Conservation (phyloP, 2,888 invertebrate genomes). For the Cetonia aurata region DNA sequence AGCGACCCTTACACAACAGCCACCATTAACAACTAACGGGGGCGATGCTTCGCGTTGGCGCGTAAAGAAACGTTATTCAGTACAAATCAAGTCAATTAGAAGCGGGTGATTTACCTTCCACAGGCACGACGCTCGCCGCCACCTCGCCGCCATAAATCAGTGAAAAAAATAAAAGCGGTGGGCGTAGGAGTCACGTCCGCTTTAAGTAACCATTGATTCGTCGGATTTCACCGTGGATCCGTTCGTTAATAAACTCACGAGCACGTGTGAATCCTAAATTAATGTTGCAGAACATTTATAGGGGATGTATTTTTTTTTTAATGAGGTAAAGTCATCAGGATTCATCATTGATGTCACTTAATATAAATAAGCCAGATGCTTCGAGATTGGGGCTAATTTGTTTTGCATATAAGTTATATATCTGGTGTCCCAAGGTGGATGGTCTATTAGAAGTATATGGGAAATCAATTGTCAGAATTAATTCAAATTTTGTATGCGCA, state of each 20-base stretch:
- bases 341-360: too few relatives aligned
- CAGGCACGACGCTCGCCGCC: conserved; percentile 32
- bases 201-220: conserved; percentile 35
- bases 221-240: conserved; percentile 20
- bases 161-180: conserved; percentile 25
- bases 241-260: conserved; percentile 22
- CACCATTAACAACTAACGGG: conserved; percentile 35
- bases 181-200: conserved; percentile 33
- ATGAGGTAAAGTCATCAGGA: too few relatives aligned
- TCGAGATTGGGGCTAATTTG: too few relatives aligned
- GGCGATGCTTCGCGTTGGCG: conserved; percentile 8
- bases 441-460: too few relatives aligned
- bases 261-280: conserved; percentile 22
- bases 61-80: conserved; percentile 38
- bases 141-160: conserved; percentile 37
- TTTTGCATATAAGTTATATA: too few relatives aligned
- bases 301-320: too few relatives aligned
- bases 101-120: conserved; percentile 36
- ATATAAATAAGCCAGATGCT: too few relatives aligned
- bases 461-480: too few relatives aligned
- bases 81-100: conserved; percentile 40
- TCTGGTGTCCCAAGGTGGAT: too few relatives aligned
- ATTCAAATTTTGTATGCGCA: too few relatives aligned
- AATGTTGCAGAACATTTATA: neutral
- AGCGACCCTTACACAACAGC: conserved; percentile 30